phyloP scores from a whole-genome alignment of 23 tunicate species.

The Corella eumyota region DNA sequence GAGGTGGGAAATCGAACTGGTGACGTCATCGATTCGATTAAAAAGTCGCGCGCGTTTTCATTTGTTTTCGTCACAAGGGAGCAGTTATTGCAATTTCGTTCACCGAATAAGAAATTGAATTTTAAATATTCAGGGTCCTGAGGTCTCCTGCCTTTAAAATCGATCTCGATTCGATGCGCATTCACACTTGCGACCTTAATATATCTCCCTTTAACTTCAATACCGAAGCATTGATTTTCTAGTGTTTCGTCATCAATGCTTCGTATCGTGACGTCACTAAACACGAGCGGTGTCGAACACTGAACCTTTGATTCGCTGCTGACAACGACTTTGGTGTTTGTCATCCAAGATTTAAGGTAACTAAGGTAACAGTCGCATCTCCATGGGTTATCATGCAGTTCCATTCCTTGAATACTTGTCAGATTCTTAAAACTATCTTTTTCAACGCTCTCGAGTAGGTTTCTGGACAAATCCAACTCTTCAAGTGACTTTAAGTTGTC shows the following conservation, averaged over 20 bases:
- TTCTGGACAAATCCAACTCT: slow-evolving; percentile 40
- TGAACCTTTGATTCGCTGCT: slow-evolving; percentile 26
- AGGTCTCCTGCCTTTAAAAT: slow-evolving; percentile 9
- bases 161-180: slow-evolving; percentile 8
- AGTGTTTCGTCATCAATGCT: slow-evolving; percentile 43
- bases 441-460: slow-evolving; percentile 45
- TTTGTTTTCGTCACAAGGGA: not conserved
- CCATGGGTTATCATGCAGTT: slow-evolving; percentile 71
- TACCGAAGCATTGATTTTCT: not conserved
- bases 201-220: not conserved
- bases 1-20: not conserved
- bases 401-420: slow-evolving; percentile 10
- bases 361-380: slow-evolving; percentile 68
- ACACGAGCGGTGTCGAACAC: slow-evolving; percentile 24
- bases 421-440: slow-evolving; percentile 23
- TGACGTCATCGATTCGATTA: not conserved
- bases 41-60: not conserved
- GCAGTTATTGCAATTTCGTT: slow-evolving; percentile 21
- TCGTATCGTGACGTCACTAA: slow-evolving; percentile 33
- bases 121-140: slow-evolving; percentile 26
- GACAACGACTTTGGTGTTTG: slow-evolving; percentile 14
- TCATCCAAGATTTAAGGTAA: slow-evolving; percentile 47
- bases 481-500: not conserved
- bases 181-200: not conserved
- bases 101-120: slow-evolving; percentile 31